Percentiles rank a stretch among this genome's conserved stretches.
phyloP scores from a whole-genome alignment of 1,140 invertebrate genomes.

The Nasonia vitripennis region DNA sequence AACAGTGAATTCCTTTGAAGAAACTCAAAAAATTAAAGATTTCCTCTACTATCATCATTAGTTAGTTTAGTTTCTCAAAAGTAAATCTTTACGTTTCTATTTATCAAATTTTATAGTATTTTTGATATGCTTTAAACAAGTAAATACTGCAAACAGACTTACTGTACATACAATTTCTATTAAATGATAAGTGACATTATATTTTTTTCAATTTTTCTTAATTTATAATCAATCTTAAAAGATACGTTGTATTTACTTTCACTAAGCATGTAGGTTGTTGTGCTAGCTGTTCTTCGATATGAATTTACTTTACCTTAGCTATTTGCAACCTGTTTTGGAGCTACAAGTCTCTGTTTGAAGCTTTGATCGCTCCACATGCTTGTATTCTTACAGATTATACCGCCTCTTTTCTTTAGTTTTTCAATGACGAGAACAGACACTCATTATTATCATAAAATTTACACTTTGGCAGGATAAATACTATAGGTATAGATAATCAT shows the following conservation, averaged over 20 bases:
- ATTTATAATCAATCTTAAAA: no score
- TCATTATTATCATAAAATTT: slow-evolving; percentile 1
- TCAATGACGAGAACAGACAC: background rate
- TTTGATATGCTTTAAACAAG: no score
- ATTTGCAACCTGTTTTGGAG: slow-evolving; percentile 4
- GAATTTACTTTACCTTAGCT: background rate
- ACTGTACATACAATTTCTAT: no score
- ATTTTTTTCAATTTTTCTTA: no score
- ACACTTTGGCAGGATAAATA: background rate
- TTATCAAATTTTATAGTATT: no score
- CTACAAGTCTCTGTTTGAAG: slow-evolving; percentile 14
- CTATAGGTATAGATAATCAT: background rate
- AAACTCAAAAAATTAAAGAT: background rate
- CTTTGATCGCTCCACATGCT: background rate
- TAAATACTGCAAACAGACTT: no score
- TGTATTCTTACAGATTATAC: background rate
- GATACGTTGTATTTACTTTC: no score
- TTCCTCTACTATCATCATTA: background rate
- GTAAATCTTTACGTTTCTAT: no score
- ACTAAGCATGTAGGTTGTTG: no score
- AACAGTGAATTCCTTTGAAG: slow-evolving; percentile 6
- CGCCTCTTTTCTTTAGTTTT: background rate
- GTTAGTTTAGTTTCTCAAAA: background rate
- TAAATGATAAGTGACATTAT: no score
- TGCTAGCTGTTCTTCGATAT: background rate